phyloP scores from a whole-genome alignment of 2,888 invertebrate genomes.

The Nineta flava region DNA sequence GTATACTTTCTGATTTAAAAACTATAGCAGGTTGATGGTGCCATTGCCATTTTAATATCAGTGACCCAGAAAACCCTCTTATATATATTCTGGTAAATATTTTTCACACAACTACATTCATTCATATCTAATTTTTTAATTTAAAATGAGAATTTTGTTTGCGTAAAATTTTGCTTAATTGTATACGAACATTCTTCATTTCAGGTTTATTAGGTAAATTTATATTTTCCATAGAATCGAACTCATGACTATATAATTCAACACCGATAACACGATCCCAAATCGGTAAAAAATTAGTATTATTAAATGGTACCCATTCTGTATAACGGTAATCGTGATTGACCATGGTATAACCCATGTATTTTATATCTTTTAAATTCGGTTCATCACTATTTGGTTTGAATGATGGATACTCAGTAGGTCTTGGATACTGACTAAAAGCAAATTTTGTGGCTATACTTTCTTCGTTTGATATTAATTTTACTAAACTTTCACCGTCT shows the following conservation, averaged over 20 bases:
- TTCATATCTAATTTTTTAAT: too few species aligned
- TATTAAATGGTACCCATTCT: conserved; percentile 63
- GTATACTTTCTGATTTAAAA: too few species aligned
- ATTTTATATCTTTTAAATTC: conserved; percentile 50
- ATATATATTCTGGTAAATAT: too few species aligned
- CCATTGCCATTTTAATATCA: too few species aligned
- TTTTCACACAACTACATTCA: too few species aligned
- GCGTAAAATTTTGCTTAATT: conserved; percentile 20
- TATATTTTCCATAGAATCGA: conserved; percentile 52
- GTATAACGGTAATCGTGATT: conserved; percentile 60
- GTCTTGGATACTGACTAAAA: conserved; percentile 76
- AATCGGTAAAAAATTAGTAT: conserved; percentile 38
- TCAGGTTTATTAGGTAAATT: conserved; percentile 40
- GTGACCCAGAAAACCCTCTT: too few species aligned
- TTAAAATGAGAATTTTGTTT: background rate
- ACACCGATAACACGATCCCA: conserved; percentile 53
- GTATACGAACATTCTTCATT: conserved; percentile 19
- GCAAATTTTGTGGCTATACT: conserved; percentile 27
- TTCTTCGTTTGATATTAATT: conserved; percentile 28
- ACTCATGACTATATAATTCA: conserved; percentile 62
- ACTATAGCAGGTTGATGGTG: too few species aligned
- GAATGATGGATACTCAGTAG: conserved; percentile 43
- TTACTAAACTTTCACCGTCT: conserved; percentile 58
- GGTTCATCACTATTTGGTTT: conserved; percentile 66
- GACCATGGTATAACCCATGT: conserved; percentile 78